These are phyloP conservation scores for Hyperoplus lanceolatus DNA, from an alignment of 2,797 vertebrate genomes.

Conservation along the genomic window DNA sequence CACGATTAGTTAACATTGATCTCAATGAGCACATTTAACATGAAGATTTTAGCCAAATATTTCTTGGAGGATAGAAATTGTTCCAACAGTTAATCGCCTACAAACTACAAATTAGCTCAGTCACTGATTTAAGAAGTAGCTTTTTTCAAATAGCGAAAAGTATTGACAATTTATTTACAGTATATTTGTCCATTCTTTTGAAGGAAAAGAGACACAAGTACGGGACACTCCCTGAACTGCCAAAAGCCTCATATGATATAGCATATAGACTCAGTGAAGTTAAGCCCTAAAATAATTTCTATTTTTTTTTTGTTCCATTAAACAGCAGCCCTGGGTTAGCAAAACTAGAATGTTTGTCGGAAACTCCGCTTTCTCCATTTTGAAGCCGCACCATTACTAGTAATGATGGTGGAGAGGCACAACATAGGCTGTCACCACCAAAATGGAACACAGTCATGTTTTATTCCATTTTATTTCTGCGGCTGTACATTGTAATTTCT, in stretches of 20 bases:
- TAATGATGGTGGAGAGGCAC: conserved; percentile 73
- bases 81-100: conserved; percentile 16
- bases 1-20: conserved; percentile 47
- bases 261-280: conserved; percentile 25
- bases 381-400: conserved; percentile 58
- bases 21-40: conserved; percentile 30
- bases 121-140: conserved; percentile 19
- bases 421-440: conserved; percentile 67
- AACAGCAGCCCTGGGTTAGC: conserved; percentile 18
- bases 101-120: conserved; percentile 35
- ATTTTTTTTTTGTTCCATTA: conserved; percentile 23
- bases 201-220: neutral
- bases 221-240: neutral
- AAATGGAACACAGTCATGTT: conserved; percentile 77
- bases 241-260: neutral
- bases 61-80: conserved; percentile 16
- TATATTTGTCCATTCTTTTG: neutral
- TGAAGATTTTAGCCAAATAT: conserved; percentile 21
- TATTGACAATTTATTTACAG: conserved; percentile 10
- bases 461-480: conserved; percentile 83
- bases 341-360: conserved; percentile 7
- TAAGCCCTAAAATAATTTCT: conserved; percentile 5
- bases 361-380: conserved; percentile 49
- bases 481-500: conserved; percentile 81
- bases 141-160: conserved; percentile 7